Evolutionary conservation across 2,113 vertebrate genomes (phyloP).

Genomic region (Pagrus major): DNA sequence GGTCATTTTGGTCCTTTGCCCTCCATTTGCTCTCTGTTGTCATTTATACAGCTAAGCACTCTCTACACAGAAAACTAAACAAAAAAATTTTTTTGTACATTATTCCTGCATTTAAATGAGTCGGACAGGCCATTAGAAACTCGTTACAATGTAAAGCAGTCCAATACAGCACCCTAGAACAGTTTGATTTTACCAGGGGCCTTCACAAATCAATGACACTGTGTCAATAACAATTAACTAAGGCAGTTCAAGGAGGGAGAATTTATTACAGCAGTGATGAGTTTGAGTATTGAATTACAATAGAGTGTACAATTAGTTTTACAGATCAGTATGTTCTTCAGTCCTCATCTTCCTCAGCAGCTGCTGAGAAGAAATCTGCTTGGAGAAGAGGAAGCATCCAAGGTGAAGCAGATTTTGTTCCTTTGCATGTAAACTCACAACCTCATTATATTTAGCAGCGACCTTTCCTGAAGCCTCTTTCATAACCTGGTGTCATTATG

Average conservation of each 20-base stretch:
- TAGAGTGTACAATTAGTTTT: neutral
- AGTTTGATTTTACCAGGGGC: too few species aligned
- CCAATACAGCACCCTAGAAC: neutral
- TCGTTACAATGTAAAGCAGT: neutral
- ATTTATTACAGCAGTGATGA: neutral
- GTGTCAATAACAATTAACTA: too few species aligned
- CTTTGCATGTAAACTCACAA: neutral
- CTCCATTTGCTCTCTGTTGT: neutral
- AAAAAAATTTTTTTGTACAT: neutral
- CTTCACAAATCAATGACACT: too few species aligned
- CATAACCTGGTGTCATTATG: conserved; percentile 4
- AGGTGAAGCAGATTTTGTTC: neutral
- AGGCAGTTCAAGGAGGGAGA: neutral
- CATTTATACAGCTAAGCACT: neutral
- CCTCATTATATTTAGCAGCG: conserved; percentile 16
- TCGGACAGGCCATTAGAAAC: neutral
- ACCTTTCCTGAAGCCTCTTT: conserved; percentile 13
- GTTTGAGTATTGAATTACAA: neutral
- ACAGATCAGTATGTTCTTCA: neutral
- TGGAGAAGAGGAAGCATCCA: neutral
- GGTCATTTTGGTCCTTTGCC: too few species aligned
- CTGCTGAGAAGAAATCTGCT: neutral
- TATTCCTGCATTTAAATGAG: neutral
- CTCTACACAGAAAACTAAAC: neutral
- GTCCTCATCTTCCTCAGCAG: neutral